phyloP scores from a whole-genome alignment of 2,797 vertebrate genomes.

The Enoplosus armatus region DNA sequence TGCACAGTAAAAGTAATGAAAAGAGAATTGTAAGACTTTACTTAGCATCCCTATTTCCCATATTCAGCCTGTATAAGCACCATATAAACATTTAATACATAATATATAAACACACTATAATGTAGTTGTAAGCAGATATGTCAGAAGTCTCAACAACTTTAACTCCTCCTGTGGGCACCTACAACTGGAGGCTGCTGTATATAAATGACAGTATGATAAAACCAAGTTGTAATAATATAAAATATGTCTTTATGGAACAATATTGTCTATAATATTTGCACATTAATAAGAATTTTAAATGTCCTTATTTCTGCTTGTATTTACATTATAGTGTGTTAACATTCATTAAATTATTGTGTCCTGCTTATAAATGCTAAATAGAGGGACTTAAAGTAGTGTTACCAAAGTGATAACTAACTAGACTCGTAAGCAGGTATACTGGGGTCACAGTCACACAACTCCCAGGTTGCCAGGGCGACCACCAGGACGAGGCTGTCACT shows the following conservation, averaged over 20 bases:
- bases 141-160: background rate
- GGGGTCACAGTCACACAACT: background rate
- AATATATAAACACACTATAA: background rate
- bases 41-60: background rate
- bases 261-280: background rate
- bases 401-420: background rate
- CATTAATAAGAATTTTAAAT: background rate
- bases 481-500: background rate
- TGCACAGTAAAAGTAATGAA: slow-evolving; percentile 3
- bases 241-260: background rate
- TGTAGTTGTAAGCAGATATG: background rate
- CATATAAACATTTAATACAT: background rate
- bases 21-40: background rate
- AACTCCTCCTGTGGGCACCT: background rate
- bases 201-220: background rate
- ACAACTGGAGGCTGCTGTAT: background rate
- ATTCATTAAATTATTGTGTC: too few species aligned
- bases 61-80: background rate
- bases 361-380: too few species aligned
- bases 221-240: background rate
- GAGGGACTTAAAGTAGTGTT: too few species aligned
- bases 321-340: background rate
- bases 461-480: background rate
- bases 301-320: too few species aligned
- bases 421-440: background rate